Percentiles rank a stretch among this genome's conserved stretches.
These are phyloP conservation scores for Synergus gifuensis DNA, from an alignment of 2,888 invertebrate genomes.

Conservation along the genomic window DNA sequence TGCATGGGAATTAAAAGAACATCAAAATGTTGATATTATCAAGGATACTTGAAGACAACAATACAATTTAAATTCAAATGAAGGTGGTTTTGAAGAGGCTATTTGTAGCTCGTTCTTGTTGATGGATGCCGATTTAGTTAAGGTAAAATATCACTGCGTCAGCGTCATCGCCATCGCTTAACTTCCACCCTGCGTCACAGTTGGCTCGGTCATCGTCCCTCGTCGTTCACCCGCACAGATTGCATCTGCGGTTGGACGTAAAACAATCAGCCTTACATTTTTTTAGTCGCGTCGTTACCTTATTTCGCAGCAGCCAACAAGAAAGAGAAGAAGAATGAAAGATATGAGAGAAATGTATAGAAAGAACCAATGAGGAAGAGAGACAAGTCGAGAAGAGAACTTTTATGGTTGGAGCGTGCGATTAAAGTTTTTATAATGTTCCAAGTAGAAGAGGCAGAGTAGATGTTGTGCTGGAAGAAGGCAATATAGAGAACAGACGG, in stretches of 20 bases:
- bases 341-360: slow-evolving; percentile 49
- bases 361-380: slow-evolving; percentile 17
- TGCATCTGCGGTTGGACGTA: slow-evolving; percentile 70
- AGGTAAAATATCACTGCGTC: slow-evolving; percentile 29
- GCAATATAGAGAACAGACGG: slow-evolving; percentile 29
- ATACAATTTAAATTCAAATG: slow-evolving; percentile 29
- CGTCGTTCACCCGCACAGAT: slow-evolving; percentile 60
- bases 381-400: slow-evolving; percentile 49
- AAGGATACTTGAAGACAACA: slow-evolving; percentile 3
- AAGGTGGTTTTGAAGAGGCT: slow-evolving; percentile 14
- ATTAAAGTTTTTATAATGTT: slow-evolving; percentile 65
- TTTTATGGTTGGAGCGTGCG: slow-evolving; percentile 62
- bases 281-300: slow-evolving; percentile 63
- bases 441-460: slow-evolving; percentile 44
- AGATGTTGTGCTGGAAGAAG: slow-evolving; percentile 32
- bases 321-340: slow-evolving; percentile 43
- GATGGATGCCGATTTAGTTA: slow-evolving; percentile 38
- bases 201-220: slow-evolving; percentile 50
- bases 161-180: slow-evolving; percentile 29
- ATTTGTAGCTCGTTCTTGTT: not conserved
- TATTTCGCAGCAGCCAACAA: slow-evolving; percentile 53
- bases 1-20: not conserved
- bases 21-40: slow-evolving; percentile 21
- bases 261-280: slow-evolving; percentile 67
- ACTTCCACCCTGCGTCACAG: slow-evolving; percentile 33